Evolutionary conservation across 2,888 invertebrate genomes (phyloP), one percentile per base, ranked within the genome.

Genomic region (Patella depressa): DNA sequence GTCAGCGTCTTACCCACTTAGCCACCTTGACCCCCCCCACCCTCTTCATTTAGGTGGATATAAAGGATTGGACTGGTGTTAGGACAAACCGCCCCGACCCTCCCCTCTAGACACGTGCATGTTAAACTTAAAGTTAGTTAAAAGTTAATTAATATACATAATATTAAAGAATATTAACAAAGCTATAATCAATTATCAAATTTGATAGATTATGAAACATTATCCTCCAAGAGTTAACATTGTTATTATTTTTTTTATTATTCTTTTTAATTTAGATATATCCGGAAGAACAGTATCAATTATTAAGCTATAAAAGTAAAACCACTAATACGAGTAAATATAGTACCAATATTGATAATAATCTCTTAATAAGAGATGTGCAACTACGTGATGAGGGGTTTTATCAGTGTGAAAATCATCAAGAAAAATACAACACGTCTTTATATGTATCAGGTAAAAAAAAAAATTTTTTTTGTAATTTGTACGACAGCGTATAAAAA

Each of bases 351-450:
- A 24, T 19, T 24, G 24, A 65, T 53, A 65, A 74, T 53, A 74
- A 53, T 65, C 65, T 74, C 15, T 53, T 74, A 24, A 65, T 74
- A 53, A 45, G 74, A 29, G 59, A 24, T 11, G 74, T 74, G 17
- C 17, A 29, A 17, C 17, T 74, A 2, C 17, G 7, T 53, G 74
- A 74, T 65, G 74, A 74, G n/a, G 74, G 74, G 15, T 17, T 74
- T 45, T 74, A 74, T 65, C 65, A 65, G 53, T 74, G 74, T 74
- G 74, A 74, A 24, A 69, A 53, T 19, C n/a, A 57, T 19, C 19
- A 24, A 3, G 19, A 29, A 11, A 55, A 53, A 69, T 59, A 34
- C 12, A 17, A 53, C 59, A 65, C 53, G 2, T 69, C 59, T 17
- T 7, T 74, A 19, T 65, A 59, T 11, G 74, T 74, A 7, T 45